phyloP scores from a whole-genome alignment of 2,797 vertebrate genomes.

The Heterohyrax brucei region DNA sequence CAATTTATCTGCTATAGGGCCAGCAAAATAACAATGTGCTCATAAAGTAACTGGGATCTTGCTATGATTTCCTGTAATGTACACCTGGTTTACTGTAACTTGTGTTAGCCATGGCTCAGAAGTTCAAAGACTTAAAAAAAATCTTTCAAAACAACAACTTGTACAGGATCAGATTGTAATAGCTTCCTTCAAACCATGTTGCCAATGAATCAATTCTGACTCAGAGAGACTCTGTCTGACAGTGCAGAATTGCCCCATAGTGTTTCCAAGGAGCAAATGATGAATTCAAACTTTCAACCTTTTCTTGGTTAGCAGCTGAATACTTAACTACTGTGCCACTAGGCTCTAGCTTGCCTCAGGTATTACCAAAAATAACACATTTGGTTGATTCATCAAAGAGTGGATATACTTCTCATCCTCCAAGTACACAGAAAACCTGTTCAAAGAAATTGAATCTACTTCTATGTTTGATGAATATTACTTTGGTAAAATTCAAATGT shows the following conservation, averaged over 20 bases:
- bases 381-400: constrained; percentile 64
- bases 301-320: too few relatives aligned
- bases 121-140: constrained; percentile 50
- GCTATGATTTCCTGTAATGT: constrained; percentile 71
- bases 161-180: constrained; percentile 23
- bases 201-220: not conserved
- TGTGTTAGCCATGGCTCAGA: constrained; percentile 47
- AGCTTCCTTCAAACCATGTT: not conserved
- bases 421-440: constrained; percentile 46
- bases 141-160: constrained; percentile 11
- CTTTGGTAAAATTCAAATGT: constrained; percentile 85
- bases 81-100: constrained; percentile 79
- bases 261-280: too few relatives aligned
- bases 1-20: not conserved
- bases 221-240: too few relatives aligned
- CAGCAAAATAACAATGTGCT: constrained; percentile 71
- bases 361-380: constrained; percentile 17
- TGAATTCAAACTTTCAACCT: too few relatives aligned
- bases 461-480: constrained; percentile 81
- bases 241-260: too few relatives aligned
- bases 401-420: constrained; percentile 52
- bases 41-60: constrained; percentile 70
- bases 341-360: not conserved
- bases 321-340: too few relatives aligned
- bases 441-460: constrained; percentile 84